phyloP scores from a whole-genome alignment of 1,140 invertebrate genomes.

The Caenorhabditis briggsae region DNA sequence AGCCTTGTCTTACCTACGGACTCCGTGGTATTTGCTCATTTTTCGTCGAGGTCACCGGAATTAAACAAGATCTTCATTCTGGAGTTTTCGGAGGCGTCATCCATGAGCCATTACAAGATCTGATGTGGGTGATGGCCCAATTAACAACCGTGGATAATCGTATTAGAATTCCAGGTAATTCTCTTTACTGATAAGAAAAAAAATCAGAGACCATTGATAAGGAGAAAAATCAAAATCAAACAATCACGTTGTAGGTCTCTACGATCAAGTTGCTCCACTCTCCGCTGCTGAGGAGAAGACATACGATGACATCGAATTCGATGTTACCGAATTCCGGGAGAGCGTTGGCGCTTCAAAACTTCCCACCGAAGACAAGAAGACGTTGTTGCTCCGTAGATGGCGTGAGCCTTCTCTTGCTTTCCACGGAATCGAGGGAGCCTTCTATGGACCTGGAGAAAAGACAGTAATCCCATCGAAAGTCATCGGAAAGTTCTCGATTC shows the following conservation, averaged over 20 bases:
- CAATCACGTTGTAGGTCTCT: constrained; percentile 81
- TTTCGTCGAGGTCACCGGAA: constrained; percentile 88
- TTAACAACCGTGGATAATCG: constrained; percentile 88
- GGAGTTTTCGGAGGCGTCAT: constrained; percentile 91
- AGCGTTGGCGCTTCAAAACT: constrained; percentile 85
- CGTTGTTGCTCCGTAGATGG: constrained; percentile 77
- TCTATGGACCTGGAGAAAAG: constrained; percentile 90
- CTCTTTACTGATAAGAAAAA: not conserved
- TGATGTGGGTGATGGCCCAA: constrained; percentile 86
- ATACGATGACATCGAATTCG: constrained; percentile 92
- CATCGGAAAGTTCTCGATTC: constrained; percentile 94
- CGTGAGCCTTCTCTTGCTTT: constrained; percentile 75
- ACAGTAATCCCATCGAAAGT: constrained; percentile 91
- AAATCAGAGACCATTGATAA: constrained; percentile 9
- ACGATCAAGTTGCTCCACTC: constrained; percentile 84
- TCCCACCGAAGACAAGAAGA: constrained; percentile 84
- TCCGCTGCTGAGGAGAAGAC: constrained; percentile 85
- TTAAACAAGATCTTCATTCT: constrained; percentile 92
- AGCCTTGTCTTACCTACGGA: constrained; percentile 97
- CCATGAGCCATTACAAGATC: constrained; percentile 89
- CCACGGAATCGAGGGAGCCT: constrained; percentile 88
- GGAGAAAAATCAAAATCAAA: not conserved
- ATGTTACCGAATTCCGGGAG: constrained; percentile 83
- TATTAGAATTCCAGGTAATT: constrained; percentile 83
- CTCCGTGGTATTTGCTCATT: constrained; percentile 92